Base-by-base conservation (phyloP, 2,888 invertebrate species). In the Oscheius sp. region DNA sequence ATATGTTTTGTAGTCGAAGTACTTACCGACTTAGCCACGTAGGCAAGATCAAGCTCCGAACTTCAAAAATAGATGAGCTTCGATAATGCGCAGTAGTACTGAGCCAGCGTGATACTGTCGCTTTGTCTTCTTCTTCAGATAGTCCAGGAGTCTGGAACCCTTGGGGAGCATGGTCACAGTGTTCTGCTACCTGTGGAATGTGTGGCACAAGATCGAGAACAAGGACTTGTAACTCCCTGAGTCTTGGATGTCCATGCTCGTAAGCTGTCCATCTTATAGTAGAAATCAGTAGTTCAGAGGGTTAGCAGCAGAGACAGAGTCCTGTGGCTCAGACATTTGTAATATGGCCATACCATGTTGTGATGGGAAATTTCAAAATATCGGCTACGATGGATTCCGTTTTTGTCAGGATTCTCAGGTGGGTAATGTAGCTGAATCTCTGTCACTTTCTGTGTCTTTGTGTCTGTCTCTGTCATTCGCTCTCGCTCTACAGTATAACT, bases 211-310 rank as follows among this genome's bases (percentile, higher is more conserved):
- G 59, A 7, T 74, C 63, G 4, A 50, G 65, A 10, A 53, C 33
- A 11, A 42, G 77, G 37, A 79, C 79, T 4, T 77, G 77, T 35
- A 50, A 51, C 29, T 77, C 77, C 4, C 66, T 65, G 32, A 37
- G 35, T 11, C 60, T 33, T 50, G 77, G 77, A 77, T 77, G 77
- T 37, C 71, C 75, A 42, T 77, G 77, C 74, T 60, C 47, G 59
- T 78, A 42, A 42, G 7, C 7, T 42, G 2, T 42, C 42, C 7
- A 2, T 42, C 2, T 51, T 11, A 29, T 51, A 1, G 21, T 4
- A 42, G 7, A 42, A 42, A 42, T 42, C 7, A 42, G 7, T 42
- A 63, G 21, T 42, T 42, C 2, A 42, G 42, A 42, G 42, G 42
- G 4, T 42, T 7, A 42, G 2, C 58, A n/a, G 2, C 32, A 2